Base-by-base conservation (phyloP, 2,113 vertebrate species). In the Heterotis niloticus region DNA sequence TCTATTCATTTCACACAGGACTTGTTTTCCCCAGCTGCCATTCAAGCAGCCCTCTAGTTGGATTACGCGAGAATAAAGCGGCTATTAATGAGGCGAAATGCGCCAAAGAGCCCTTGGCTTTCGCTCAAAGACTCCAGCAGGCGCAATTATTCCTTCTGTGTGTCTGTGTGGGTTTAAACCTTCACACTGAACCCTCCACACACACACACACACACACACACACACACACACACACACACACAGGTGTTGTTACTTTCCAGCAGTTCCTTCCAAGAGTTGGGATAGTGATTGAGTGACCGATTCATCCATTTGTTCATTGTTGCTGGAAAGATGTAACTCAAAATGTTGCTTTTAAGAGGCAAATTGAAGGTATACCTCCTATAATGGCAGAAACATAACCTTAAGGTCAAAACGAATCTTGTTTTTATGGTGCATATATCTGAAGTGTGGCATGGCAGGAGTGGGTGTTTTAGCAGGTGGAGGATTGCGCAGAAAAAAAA, bases 31-130 rank as follows among this genome's bases (percentile, higher is more conserved):
- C 28, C 68, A 51, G 57, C 59, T 54, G 59, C 1, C 70, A 74
- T 67, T 73, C 29, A 57, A 62, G 17, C 10, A 17, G 23, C 34
- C 29, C 20, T 67, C 59, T 52, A 23, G 9, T 28, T 9, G 57
- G 26, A 71, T 24, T 60, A 26, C 12, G 54, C 62, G 68, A 59
- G 62, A 66, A 71, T 62, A 29, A 74, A 79, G 60, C 60, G 11
- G 16, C 69, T 79, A 65, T 79, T 74, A 79, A 79, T n/a, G 70
- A 79, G 68, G 4, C 59, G 34, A 65, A 52, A 51, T 20, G 17
- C n/a, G 34, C 60, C 52, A 24, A 52, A 26, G 73, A 74, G 70
- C 78, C 64, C 60, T 65, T 66, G 60, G 16, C 70, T 64, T 79
- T 79, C 44, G 65, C 73, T 73, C 44, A 54, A 17, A 56, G 14